A percentile compares a stretch with the other conserved stretches of the same genome.
phyloP scores from a whole-genome alignment of 2,797 vertebrate genomes.

The Rhabdomys pumilio region DNA sequence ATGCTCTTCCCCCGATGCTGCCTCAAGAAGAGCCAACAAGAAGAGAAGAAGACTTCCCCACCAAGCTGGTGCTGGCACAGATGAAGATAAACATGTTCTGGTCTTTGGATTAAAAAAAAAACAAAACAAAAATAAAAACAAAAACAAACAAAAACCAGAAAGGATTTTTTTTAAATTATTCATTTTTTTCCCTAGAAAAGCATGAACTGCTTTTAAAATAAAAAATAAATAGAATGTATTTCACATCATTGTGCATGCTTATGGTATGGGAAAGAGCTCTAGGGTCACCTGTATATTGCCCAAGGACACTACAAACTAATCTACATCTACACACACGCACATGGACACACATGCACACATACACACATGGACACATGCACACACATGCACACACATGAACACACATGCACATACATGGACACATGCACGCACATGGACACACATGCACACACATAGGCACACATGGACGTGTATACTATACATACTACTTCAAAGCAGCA shows the following conservation, averaged over 20 bases:
- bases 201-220: background rate
- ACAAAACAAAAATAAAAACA: background rate
- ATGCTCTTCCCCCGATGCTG: no score
- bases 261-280: background rate
- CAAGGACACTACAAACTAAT: background rate
- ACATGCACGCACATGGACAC: no score
- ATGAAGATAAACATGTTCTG: background rate
- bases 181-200: background rate
- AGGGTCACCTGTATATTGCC: no score
- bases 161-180: background rate
- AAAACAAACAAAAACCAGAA: background rate
- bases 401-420: no score
- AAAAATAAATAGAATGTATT: background rate
- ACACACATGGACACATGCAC: no score
- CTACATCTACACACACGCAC: background rate
- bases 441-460: no score
- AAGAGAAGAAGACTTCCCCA: no score
- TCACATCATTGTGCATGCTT: background rate
- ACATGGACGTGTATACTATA: no score
- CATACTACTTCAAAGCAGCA: background rate
- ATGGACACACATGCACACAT: no score
- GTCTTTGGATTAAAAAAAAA: background rate
- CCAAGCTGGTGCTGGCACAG: no score
- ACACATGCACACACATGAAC: no score
- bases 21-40: no score